Evolutionary conservation across 2,888 invertebrate species (phyloP), one percentile per base, ranked within the genome.

Genomic region (Caradrina kadenii): DNA sequence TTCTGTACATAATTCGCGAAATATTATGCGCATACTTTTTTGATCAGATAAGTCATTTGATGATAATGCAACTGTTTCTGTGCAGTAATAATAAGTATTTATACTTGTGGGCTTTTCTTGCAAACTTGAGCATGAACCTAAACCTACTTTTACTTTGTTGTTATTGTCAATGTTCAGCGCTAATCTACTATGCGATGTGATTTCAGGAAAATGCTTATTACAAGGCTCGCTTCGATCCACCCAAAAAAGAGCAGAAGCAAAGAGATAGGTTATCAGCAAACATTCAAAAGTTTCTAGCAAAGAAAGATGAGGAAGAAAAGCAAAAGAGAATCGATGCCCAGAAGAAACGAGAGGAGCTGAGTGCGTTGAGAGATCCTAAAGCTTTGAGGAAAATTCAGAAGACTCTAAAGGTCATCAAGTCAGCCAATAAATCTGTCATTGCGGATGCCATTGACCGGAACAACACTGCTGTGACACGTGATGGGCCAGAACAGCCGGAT

Each of bases 361-460:
- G 96, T 49, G 96, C 97, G 0, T 95, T 97, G 93, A 95, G 97
- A 31, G 98, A 98, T 88, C 97, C 97, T 21, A 98, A 98, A 88
- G 97, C 97, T 0, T 96, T 97, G 81, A 97, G 97, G 82, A 97
- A 98, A 86, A 98, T 98, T 67, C 97, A 97, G 69, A 97, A 97
- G 88, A 97, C 98, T 96, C 93, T 98, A 52, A 98, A 98, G 93
- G 97, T 98, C 0, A 98, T 98, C 11, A 99, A 98, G 92, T 98
- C 98, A 8, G 98, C 98, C 0, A 98, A 98, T 90, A 98, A 98
- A 89, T 97, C 98, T 4, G 98, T 98, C 2, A 93, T 98, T 76
- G 97, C 97, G 54, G 98, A 98, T 96, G 98, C 98, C 0, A 94
- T 97, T 31, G 98, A 98, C 86, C 96, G 96, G 81, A 97, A 97